Percentiles rank a stretch among this genome's conserved stretches.
phyloP scores from a whole-genome alignment of 1,140 invertebrate species.

The Grapholita molesta region DNA sequence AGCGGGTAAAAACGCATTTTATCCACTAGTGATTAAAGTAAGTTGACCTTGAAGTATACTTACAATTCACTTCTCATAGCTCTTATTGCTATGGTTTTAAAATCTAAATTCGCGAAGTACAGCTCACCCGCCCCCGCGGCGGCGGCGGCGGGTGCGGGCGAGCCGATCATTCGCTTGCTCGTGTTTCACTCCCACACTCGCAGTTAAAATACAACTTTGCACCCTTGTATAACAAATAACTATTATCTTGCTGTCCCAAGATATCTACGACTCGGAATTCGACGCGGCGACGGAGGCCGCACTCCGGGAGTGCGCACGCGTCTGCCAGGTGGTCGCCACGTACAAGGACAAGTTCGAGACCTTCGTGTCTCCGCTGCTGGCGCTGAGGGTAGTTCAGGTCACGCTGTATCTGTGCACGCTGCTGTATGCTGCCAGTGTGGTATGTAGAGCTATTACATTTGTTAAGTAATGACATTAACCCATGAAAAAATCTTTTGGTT shows the following conservation, averaged over 20 bases:
- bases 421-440: conserved; percentile 56
- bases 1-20: too few species aligned
- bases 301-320: conserved; percentile 43
- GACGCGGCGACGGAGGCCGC: conserved; percentile 42
- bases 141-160: too few species aligned
- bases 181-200: too few species aligned
- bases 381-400: conserved; percentile 55
- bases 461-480: neutral
- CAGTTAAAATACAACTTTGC: too few species aligned
- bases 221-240: neutral
- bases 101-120: too few species aligned
- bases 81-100: too few species aligned
- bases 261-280: conserved; percentile 44
- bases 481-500: too few species aligned
- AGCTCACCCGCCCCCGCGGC: too few species aligned
- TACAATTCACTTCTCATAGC: too few species aligned
- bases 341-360: conserved; percentile 50
- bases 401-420: conserved; percentile 63
- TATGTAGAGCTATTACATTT: conserved; percentile 31
- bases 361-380: conserved; percentile 60
- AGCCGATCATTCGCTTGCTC: too few species aligned
- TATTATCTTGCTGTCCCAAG: conserved; percentile 30
- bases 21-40: too few species aligned
- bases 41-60: too few species aligned
- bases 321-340: conserved; percentile 37